phyloP scores from a whole-genome alignment of 2,113 vertebrate genomes.

The Siniperca chuatsi region DNA sequence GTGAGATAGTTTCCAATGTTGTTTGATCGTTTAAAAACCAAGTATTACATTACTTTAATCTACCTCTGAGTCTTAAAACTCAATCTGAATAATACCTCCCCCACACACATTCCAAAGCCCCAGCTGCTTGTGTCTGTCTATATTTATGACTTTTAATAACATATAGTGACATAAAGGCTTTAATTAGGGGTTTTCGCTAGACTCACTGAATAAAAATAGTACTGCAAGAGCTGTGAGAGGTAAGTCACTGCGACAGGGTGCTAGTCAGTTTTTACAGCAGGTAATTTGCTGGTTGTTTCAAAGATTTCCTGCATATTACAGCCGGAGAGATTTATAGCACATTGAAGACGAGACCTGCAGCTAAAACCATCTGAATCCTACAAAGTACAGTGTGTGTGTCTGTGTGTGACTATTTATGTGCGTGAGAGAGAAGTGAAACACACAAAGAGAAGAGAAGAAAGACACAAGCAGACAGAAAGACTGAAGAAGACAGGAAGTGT shows the following conservation, averaged over 20 bases:
- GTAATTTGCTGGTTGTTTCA: constrained; percentile 84
- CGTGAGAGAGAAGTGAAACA: not conserved
- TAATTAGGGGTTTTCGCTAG: constrained; percentile 67
- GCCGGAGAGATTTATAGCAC: constrained; percentile 74
- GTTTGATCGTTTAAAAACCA: constrained; percentile 28
- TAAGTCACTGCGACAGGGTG: constrained; percentile 57
- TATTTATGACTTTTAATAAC: constrained; percentile 84
- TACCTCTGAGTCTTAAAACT: constrained; percentile 31
- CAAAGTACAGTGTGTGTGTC: not conserved
- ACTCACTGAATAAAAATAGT: constrained; percentile 73
- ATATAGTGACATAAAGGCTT: constrained; percentile 74
- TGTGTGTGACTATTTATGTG: constrained; percentile 24
- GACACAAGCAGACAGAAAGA: not conserved
- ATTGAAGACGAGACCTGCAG: constrained; percentile 62
- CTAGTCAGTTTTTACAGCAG: constrained; percentile 80
- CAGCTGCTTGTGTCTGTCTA: constrained; percentile 66
- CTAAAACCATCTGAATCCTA: constrained; percentile 57
- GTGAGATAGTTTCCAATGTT: not conserved
- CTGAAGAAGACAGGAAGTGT: constrained; percentile 12
- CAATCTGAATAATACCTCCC: constrained; percentile 15
- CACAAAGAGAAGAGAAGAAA: constrained; percentile 6
- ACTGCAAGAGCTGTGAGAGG: constrained; percentile 52
- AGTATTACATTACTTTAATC: constrained; percentile 51
- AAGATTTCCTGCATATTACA: constrained; percentile 80
- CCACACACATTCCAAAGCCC: constrained; percentile 33